Base-by-base conservation (phyloP, 2,113 vertebrate species). In the Hipposideros armiger region DNA sequence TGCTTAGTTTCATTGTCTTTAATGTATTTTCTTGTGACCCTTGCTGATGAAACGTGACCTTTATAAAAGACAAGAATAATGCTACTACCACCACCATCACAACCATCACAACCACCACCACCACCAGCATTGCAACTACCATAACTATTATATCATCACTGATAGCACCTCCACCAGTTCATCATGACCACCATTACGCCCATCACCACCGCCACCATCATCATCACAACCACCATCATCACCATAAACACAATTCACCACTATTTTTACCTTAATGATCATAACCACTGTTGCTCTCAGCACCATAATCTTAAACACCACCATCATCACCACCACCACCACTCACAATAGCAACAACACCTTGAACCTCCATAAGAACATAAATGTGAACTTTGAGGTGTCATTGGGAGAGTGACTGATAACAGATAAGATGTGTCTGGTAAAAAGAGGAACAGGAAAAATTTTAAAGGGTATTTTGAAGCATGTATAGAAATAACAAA, bases 161-260 rank as follows among this genome's bases (percentile, higher is more conserved):
- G 54, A 15, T 0, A 24, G 11, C 45, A 82, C 4, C 47, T 54
- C 36, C 19, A 20, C 56, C 7, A 11, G 70, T 28, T 26, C 11
- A 22, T 30, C 54, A 22, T 28, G 2, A 32, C 56, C 19, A 26
- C 45, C n/a, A 1, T 7, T 3, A 66, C 3, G 0, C 0, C 30
- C 36, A 50, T 30, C 47, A 42, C 10, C 36, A 36, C 36, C 2
- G 36, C 36, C 10, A 11, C 47, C 5, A 22, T 5, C 36, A 16
- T 4, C 40, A 30, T 0, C 58, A 40, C 7, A 15, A 17, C 4
- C 24, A 13, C 28, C 20, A 4, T 1, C 22, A 26, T 14, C 15
- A 32, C 22, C 15, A 36, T 5, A n/a, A 64, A 4, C 30, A 54
- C 15, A 60, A 24, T 40, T 58, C n/a, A 40, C 52, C 54, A 58